These are phyloP conservation scores for Pogonomyrmex barbatus DNA, from an alignment of 1,140 invertebrate genomes.

Conservation along the genomic window DNA sequence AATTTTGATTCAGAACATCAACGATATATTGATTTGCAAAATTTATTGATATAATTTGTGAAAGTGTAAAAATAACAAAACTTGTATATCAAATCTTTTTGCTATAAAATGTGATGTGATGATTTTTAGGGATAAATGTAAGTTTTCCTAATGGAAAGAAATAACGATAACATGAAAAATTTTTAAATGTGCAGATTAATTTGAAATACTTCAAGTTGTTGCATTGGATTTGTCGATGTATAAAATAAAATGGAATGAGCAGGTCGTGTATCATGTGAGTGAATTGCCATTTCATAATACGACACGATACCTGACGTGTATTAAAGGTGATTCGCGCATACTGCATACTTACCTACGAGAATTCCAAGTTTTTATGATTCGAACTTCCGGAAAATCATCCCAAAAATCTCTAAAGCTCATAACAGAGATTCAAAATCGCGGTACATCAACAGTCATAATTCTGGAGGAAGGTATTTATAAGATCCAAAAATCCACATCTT, in stretches of 20 bases:
- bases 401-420: not conserved
- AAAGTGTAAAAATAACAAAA: too few species aligned
- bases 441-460: not conserved
- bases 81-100: not conserved
- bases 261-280: too few species aligned
- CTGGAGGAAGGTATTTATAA: not conserved
- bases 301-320: not conserved
- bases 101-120: not conserved
- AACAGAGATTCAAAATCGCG: not conserved
- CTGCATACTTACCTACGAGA: not conserved
- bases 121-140: not conserved
- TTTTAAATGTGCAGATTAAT: not conserved
- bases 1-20: too few species aligned
- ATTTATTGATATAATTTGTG: too few species aligned
- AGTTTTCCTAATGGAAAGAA: conserved; percentile 13
- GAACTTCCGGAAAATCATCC: not conserved
- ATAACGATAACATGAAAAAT: conserved; percentile 25
- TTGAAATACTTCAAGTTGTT: not conserved
- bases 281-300: conserved; percentile 52
- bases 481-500: not conserved
- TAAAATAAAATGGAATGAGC: conserved; percentile 15
- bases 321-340: not conserved
- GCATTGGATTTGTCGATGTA: conserved; percentile 10
- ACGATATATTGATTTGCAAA: too few species aligned
- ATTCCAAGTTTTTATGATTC: not conserved